Conservation (phyloP, 2,113 vertebrate species). For the Neolamprologus cancellatus region DNA sequence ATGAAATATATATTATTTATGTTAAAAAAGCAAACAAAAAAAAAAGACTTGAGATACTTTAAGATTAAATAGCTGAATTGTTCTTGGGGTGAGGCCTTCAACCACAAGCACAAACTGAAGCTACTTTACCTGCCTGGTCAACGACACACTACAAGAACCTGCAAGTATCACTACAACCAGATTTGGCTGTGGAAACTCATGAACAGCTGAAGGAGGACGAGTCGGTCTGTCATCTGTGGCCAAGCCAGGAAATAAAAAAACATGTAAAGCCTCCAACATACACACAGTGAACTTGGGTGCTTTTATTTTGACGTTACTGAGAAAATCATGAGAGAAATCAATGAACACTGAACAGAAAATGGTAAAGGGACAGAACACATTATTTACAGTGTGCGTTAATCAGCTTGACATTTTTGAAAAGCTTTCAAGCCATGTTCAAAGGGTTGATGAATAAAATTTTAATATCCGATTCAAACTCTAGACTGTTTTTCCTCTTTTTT, state of each 20-base stretch:
- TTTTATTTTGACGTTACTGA: not conserved
- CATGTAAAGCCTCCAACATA: not conserved
- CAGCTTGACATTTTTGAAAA: not conserved
- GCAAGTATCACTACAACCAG: not conserved
- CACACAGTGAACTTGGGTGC: not conserved
- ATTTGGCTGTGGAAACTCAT: not conserved
- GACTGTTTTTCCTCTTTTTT: not conserved
- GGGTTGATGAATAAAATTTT: fast-evolving
- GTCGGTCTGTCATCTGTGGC: not conserved
- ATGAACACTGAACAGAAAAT: not conserved
- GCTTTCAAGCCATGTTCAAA: not conserved
- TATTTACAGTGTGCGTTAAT: not conserved
- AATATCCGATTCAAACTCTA: not conserved
- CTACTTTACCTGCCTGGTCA: not conserved
- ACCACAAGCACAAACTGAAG: not conserved
- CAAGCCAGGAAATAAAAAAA: not conserved
- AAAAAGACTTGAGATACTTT: not conserved
- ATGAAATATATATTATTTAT: not conserved
- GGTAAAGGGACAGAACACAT: not conserved
- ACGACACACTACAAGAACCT: not conserved
- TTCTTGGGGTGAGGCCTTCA: not conserved
- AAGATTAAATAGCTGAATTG: not conserved
- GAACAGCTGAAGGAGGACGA: not conserved
- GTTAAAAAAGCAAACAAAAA: not conserved
- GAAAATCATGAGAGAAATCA: not conserved